Base-by-base conservation (phyloP, 1,140 invertebrate species). In the Probaryconus sp. region DNA sequence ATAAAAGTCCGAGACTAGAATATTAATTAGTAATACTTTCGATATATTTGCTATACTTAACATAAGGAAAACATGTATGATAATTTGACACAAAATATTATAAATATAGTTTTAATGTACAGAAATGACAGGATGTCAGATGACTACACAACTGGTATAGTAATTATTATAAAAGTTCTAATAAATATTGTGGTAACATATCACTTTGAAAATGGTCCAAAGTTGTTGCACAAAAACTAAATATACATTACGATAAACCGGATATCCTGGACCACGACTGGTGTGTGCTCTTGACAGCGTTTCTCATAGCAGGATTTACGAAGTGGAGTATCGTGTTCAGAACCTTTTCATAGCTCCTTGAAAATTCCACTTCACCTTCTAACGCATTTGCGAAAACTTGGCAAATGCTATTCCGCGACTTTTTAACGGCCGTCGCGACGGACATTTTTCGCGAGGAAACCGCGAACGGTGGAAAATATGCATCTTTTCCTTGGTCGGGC, bases 241-340 rank as follows among this genome's bases (percentile, higher is more conserved):
- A n/a, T n/a, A n/a, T n/a, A n/a, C n/a, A n/a, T n/a, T 13, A 48
- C 9, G 13, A 65, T 65, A 61, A 77, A 47, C 16, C 58, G 72
- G 58, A 72, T 76, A 76, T 76, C 60, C 75, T 45, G 24, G 28
- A 5, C 58, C 55, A 11, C 28, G 47, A n/a, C n/a, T n/a, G 28
- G 48, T 26, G 14, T 38, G 21, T 48, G 47, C 47, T 50, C 16
- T 37, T 53, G 48, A 53, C 48, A 24, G 48, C 31, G 11, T 53
- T 31, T 53, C 18, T 28, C 56, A 58, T 45, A 50, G 51, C 58
- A 37, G 70, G 76, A 79, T 78, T 73, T 51, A 35, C 40, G 35
- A 67, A 81, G 79, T 80, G 75, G 71, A 81, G 79, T 81, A 76
- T 77, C 78, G 77, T 81, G 79, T 81, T 76, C 71, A 64, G 56